Evolutionary conservation across 2,888 invertebrate species (phyloP).

Genomic region (Vesta saturnalis): DNA sequence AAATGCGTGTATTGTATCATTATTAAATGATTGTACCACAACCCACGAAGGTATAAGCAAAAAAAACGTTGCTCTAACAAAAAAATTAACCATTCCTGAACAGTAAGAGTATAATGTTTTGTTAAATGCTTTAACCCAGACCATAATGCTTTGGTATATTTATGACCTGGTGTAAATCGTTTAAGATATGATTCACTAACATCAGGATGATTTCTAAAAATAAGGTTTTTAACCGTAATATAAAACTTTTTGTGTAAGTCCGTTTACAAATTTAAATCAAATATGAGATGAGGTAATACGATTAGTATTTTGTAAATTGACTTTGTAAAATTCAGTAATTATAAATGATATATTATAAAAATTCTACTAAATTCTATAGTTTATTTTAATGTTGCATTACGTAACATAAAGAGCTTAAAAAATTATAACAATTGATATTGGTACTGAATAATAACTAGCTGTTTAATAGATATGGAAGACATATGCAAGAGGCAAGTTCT

Average conservation of each 20-base stretch:
- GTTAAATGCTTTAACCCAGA: conserved; percentile 42
- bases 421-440: too few relatives aligned
- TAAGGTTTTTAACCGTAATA: not conserved
- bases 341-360: too few relatives aligned
- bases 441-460: too few relatives aligned
- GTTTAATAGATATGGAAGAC: too few relatives aligned
- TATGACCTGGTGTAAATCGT: conserved; percentile 48
- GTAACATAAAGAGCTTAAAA: too few relatives aligned
- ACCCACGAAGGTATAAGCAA: conserved; percentile 44
- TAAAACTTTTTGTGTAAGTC: not conserved
- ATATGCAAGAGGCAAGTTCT: too few relatives aligned
- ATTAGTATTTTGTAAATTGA: too few relatives aligned
- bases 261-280: too few relatives aligned
- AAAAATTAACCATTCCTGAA: conserved; percentile 48
- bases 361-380: too few relatives aligned
- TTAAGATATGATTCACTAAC: conserved; percentile 40
- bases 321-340: too few relatives aligned
- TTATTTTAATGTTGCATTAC: too few relatives aligned
- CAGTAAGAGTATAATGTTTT: conserved; percentile 40
- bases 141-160: conserved; percentile 45
- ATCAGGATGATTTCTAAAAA: not conserved
- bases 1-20: conserved; percentile 42
- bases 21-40: conserved; percentile 50
- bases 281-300: too few relatives aligned
- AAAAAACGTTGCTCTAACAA: conserved; percentile 46